Evolutionary conservation across 2,797 vertebrate species (phyloP).

Genomic region (Catostomus latipinnis): DNA sequence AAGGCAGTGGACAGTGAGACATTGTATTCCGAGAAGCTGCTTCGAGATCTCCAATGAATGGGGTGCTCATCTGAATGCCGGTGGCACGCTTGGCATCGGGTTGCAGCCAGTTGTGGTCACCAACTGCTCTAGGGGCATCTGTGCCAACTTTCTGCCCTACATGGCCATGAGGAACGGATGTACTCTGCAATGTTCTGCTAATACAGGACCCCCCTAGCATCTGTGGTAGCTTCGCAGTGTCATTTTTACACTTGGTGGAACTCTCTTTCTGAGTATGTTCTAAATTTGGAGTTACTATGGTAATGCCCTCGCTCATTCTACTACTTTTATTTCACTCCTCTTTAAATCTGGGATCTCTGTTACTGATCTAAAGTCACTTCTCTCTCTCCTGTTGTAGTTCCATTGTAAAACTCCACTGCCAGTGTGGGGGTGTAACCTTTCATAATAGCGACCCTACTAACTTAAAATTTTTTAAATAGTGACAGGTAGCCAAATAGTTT

Average conservation of each 20-base stretch:
- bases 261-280: slow-evolving; percentile 14
- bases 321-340: slow-evolving; percentile 55
- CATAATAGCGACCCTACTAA: too few relatives aligned
- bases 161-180: slow-evolving; percentile 65
- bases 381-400: slow-evolving; percentile 15
- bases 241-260: slow-evolving; percentile 36
- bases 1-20: slow-evolving; percentile 45
- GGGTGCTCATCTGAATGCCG: slow-evolving; percentile 29
- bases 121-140: slow-evolving; percentile 51
- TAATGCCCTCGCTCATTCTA: slow-evolving; percentile 26
- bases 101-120: slow-evolving; percentile 66
- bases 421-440: too few relatives aligned
- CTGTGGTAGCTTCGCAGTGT: slow-evolving; percentile 40
- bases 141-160: slow-evolving; percentile 67
- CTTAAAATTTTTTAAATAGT: too few relatives aligned
- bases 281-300: slow-evolving; percentile 54
- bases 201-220: slow-evolving; percentile 48
- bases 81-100: slow-evolving; percentile 58
- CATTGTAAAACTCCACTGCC: not conserved
- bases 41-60: slow-evolving; percentile 55
- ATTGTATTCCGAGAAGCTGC: slow-evolving; percentile 53
- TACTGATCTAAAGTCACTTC: slow-evolving; percentile 51
- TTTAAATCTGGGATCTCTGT: slow-evolving; percentile 39
- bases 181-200: slow-evolving; percentile 49
- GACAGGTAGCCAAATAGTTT: too few relatives aligned